Conservation (phyloP, 2,888 invertebrate genomes). For the Nezara viridula region DNA sequence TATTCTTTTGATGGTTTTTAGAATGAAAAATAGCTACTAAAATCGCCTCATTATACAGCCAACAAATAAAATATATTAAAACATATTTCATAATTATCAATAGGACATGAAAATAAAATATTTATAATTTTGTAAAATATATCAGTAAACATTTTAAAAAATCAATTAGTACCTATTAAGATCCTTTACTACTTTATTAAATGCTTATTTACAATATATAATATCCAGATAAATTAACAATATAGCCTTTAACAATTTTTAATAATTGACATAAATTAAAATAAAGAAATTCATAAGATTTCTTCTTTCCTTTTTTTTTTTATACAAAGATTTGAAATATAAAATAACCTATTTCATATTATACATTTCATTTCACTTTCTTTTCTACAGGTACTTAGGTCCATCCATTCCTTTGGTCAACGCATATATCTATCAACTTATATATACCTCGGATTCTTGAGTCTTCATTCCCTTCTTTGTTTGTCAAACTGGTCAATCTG, state of each 20-base stretch:
- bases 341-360: constrained; percentile 33
- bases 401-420: constrained; percentile 34
- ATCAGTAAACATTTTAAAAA: background rate
- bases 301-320: background rate
- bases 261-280: constrained; percentile 42
- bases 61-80: background rate
- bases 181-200: constrained; percentile 6
- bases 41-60: background rate
- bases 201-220: constrained; percentile 33
- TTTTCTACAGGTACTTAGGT: constrained; percentile 25
- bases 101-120: background rate
- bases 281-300: constrained; percentile 28
- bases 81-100: background rate
- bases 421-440: constrained; percentile 11
- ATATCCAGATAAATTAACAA: constrained; percentile 32
- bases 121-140: background rate
- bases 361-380: constrained; percentile 31
- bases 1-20: background rate
- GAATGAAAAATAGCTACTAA: background rate
- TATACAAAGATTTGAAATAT: constrained; percentile 42
- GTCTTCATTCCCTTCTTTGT: constrained; percentile 15
- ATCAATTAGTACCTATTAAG: constrained; percentile 18
- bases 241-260: constrained; percentile 27
- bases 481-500: background rate
- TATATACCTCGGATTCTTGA: background rate